Base-by-base conservation (phyloP, 2,888 invertebrate genomes). In the Cryptophagus acutangulus region DNA sequence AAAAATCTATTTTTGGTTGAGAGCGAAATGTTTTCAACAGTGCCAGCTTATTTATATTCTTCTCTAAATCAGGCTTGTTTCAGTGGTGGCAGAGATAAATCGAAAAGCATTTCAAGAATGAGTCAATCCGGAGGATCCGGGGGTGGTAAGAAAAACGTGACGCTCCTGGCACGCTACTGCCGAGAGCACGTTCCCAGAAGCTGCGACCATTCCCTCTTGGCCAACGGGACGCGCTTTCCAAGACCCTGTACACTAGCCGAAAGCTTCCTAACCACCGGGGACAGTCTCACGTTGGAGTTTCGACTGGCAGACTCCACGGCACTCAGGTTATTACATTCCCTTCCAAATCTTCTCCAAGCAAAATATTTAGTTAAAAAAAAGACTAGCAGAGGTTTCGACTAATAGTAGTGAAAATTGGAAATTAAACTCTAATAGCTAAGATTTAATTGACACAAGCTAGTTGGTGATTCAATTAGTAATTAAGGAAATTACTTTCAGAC, bases 271-370 rank as follows among this genome's bases (percentile, higher is more conserved):
- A 88, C 89, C 2, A 81, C 84, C 48, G 85, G 84, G 41, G 87
- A 84, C 66, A 84, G 83, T 36, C 75, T 88, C 54, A 89, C 87
- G 12, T 73, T 89, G 51, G 89, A 89, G 65, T 71, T 90, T 54
- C 81, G 81, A 58, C 74, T 87, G 58, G 79, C 83, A 9, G 87
- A 91, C 67, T 87, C 88, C 26, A 89, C 91, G 0, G 87, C 87
- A 26, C 74, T 91, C 42, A 85, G 87, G 88, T 84, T 69, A 75
- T 75, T 65, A 34, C 29, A 39, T 41, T 36, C 20, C n/a, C n/a
- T n/a, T n/a, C n/a, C n/a, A n/a, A n/a, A n/a, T n/a, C n/a, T n/a
- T n/a, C n/a, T n/a, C n/a, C n/a, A n/a, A n/a, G n/a, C n/a, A n/a
- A 20, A 20, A 20, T 6, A 20, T 20, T 6, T 20, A 20, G 6